phyloP scores from a whole-genome alignment of 2,113 vertebrate genomes.

The Aptenodytes forsteri region DNA sequence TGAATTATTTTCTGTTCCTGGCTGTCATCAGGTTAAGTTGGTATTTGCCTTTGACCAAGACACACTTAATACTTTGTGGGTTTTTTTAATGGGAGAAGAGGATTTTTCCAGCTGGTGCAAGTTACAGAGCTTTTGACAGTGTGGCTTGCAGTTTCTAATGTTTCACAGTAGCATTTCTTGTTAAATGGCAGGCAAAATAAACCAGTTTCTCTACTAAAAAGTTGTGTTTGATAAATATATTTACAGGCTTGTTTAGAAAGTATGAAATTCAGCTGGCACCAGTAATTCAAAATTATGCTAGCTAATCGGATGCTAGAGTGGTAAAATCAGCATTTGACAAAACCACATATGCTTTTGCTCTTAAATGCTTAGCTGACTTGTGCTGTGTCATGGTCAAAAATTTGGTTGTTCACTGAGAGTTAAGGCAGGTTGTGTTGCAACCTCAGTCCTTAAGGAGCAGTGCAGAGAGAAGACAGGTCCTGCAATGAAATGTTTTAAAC shows the following conservation, averaged over 20 bases:
- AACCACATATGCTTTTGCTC: background rate
- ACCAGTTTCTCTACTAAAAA: background rate
- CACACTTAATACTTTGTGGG: background rate
- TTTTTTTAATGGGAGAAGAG: background rate
- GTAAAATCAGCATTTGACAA: background rate
- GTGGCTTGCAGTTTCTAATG: background rate
- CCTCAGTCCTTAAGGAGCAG: background rate
- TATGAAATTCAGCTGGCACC: background rate
- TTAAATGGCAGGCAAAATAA: background rate
- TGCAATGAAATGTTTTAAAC: background rate
- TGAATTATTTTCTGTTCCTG: constrained; percentile 19
- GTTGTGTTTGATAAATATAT: background rate
- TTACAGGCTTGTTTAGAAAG: background rate
- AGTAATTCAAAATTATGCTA: background rate
- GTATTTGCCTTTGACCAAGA: background rate
- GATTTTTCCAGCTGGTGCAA: background rate
- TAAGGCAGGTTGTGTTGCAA: background rate
- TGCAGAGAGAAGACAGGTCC: background rate
- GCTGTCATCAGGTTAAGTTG: background rate
- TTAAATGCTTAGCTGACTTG: background rate
- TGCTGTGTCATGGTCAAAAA: background rate
- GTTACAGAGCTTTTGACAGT: background rate
- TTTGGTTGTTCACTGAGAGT: background rate
- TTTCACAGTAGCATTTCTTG: background rate
- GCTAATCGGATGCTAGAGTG: background rate